These are phyloP conservation scores for Kryptolebias marmoratus DNA, from an alignment of 2,113 vertebrate genomes.

Conservation along the genomic window DNA sequence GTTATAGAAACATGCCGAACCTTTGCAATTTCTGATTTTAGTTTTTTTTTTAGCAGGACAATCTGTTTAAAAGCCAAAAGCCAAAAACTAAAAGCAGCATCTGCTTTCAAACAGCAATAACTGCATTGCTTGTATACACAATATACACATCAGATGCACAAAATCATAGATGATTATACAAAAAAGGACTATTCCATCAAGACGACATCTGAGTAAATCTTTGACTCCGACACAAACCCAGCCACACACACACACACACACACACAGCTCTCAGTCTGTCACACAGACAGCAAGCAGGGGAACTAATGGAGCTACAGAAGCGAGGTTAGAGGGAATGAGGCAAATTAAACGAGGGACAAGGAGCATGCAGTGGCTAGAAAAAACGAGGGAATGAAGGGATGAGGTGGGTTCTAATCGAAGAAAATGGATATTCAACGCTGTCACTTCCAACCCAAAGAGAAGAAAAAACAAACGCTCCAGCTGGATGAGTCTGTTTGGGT, in stretches of 20 bases:
- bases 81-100: not conserved
- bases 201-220: slow-evolving; percentile 33
- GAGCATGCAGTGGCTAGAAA: slow-evolving; percentile 62
- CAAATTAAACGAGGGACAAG: slow-evolving; percentile 59
- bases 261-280: slow-evolving; percentile 23
- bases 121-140: slow-evolving; percentile 2
- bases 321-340: slow-evolving; percentile 60
- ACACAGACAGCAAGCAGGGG: slow-evolving; percentile 70
- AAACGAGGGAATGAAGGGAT: slow-evolving; percentile 42
- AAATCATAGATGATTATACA: slow-evolving; percentile 1
- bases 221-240: slow-evolving; percentile 8
- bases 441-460: slow-evolving; percentile 55
- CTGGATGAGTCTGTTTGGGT: slow-evolving; percentile 43
- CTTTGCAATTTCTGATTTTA: no score
- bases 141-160: slow-evolving; percentile 17
- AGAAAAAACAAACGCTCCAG: slow-evolving; percentile 28
- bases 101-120: not conserved
- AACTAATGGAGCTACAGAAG: slow-evolving; percentile 60
- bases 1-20: slow-evolving; percentile 16
- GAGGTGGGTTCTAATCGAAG: slow-evolving; percentile 59
- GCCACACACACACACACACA: slow-evolving; percentile 8
- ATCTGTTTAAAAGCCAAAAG: no score
- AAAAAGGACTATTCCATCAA: slow-evolving; percentile 9
- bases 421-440: slow-evolving; percentile 60
- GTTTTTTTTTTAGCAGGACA: no score